Conservation (phyloP, 1,140 invertebrate genomes). For the Drosophila kurseongensis region DNA sequence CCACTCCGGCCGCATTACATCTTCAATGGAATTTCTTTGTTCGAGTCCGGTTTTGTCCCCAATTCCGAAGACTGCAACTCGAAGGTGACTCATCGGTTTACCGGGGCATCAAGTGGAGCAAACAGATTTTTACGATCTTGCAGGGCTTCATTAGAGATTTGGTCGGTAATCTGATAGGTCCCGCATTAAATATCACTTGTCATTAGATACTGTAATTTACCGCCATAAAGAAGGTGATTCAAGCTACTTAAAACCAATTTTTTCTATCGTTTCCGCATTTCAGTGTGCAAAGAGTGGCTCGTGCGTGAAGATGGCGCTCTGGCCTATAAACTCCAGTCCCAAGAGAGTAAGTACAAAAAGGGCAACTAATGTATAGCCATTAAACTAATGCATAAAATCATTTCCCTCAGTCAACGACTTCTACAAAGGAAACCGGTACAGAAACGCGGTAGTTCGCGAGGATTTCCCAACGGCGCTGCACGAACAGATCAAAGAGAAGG, state of each 20-base stretch:
- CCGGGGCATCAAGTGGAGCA: constrained; percentile 37
- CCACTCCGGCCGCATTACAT: constrained; percentile 54
- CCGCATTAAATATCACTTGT: constrained; percentile 54
- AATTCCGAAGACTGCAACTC: constrained; percentile 17
- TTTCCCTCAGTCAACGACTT: constrained; percentile 89
- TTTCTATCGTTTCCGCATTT: constrained; percentile 78
- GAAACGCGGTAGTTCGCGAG: constrained; percentile 94
- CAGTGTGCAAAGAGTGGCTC: constrained; percentile 95
- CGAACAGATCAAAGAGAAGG: constrained; percentile 92
- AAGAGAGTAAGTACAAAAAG: constrained; percentile 91
- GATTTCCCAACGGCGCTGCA: constrained; percentile 93
- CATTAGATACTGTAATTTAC: constrained; percentile 64
- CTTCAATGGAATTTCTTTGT: constrained; percentile 78
- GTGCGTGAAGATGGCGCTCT: constrained; percentile 96
- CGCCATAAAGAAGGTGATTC: constrained; percentile 53
- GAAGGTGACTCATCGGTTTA: constrained; percentile 65
- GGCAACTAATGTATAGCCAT: not conserved
- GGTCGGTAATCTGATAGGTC: constrained; percentile 59
- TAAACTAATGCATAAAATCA: constrained; percentile 2
- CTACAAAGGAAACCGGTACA: constrained; percentile 93
- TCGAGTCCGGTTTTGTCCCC: constrained; percentile 28
- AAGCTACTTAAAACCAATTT: constrained; percentile 25
- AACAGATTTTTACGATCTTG: constrained; percentile 45
- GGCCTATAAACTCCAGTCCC: constrained; percentile 94
- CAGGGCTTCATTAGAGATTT: constrained; percentile 69